Percentiles rank a stretch among this genome's conserved stretches.
Conservation (phyloP, 2,113 vertebrate species). For the Osmerus eperlanus region DNA sequence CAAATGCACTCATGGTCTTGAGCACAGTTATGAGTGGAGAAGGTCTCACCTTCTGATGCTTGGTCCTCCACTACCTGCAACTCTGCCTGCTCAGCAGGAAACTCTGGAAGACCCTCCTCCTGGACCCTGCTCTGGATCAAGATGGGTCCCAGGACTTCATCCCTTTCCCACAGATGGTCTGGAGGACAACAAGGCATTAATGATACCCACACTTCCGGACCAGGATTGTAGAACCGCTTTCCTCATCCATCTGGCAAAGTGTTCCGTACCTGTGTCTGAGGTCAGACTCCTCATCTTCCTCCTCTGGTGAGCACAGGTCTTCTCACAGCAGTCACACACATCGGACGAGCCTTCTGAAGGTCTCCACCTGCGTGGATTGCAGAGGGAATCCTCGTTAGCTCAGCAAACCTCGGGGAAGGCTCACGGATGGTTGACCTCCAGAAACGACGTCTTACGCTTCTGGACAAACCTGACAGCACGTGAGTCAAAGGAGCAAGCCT, state of each 20-base stretch:
- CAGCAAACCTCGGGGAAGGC: too few relatives aligned
- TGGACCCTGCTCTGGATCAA: constrained; percentile 21
- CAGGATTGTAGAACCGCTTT: too few relatives aligned
- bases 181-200: neutral
- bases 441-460: too few relatives aligned
- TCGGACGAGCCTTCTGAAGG: too few relatives aligned
- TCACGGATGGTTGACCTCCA: neutral
- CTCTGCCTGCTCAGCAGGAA: neutral
- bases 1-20: too few relatives aligned
- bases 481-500: constrained; percentile 62
- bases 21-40: too few relatives aligned
- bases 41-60: neutral
- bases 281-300: constrained; percentile 42
- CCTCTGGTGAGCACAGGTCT: constrained; percentile 37
- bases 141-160: constrained; percentile 40
- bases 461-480: constrained; percentile 51
- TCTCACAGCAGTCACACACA: neutral
- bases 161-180: constrained; percentile 38
- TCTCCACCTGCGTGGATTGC: too few relatives aligned
- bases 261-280: constrained; percentile 32
- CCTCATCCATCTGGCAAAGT: too few relatives aligned
- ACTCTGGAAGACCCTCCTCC: neutral
- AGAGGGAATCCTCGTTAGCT: too few relatives aligned
- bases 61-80: neutral
- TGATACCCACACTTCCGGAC: too few relatives aligned